Evolutionary conservation across 1,140 invertebrate genomes (phyloP).

Genomic region (Drosophila punjabiensis): DNA sequence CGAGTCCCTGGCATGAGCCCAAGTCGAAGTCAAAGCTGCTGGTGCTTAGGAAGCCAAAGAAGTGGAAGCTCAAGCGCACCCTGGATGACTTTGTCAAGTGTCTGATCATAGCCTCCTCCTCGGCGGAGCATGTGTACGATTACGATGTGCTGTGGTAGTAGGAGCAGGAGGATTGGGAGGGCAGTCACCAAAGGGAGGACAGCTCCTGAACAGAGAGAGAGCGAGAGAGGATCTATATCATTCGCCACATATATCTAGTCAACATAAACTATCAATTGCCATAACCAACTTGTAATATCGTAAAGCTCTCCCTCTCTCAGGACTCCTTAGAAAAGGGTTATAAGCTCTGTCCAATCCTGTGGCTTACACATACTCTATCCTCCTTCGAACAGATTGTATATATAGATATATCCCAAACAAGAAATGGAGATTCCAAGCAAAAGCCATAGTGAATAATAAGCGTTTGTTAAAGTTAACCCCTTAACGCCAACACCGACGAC

Average conservation of each 20-base stretch:
- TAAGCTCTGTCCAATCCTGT: conserved; percentile 7
- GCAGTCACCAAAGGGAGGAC: no score
- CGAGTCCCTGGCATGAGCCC: conserved; percentile 67
- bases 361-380: neutral
- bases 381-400: conserved; percentile 30
- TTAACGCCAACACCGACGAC: neutral
- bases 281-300: conserved; percentile 40
- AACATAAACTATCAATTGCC: conserved; percentile 51
- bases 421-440: conserved; percentile 5
- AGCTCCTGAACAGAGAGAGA: neutral
- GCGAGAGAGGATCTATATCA: neutral
- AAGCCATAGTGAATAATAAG: conserved; percentile 30
- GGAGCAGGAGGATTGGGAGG: conserved; percentile 22
- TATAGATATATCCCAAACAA: conserved; percentile 27
- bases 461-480: conserved; percentile 69
- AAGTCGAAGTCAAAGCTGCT: conserved; percentile 49
- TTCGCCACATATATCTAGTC: conserved; percentile 64
- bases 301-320: neutral
- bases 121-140: conserved; percentile 73
- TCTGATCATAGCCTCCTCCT: conserved; percentile 72
- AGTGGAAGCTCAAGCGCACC: conserved; percentile 65
- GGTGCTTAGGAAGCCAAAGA: conserved; percentile 56
- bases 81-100: conserved; percentile 72
- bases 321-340: neutral
- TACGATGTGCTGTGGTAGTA: conserved; percentile 74